Evolutionary conservation across 2,113 vertebrate genomes (phyloP), one percentile per base, ranked within the genome.

Genomic region (Motacilla alba): DNA sequence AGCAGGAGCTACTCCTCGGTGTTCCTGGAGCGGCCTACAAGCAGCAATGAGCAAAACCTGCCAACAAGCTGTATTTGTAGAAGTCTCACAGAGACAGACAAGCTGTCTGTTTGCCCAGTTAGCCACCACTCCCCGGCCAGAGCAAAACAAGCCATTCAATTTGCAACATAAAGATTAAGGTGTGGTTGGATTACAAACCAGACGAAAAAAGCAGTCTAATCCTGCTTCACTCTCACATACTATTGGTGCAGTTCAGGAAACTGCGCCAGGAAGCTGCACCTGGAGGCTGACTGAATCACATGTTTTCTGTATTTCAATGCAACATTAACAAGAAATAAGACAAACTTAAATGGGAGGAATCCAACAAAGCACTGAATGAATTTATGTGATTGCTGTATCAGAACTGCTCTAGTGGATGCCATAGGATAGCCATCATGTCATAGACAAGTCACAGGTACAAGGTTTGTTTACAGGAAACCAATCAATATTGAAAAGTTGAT

Each of bases 41-140:
- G 44, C 21, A 88, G 44, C 16, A 43, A 13, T 43, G 46, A 23
- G 22, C 37, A 93, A 50, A 86, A 73, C 16, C 16, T 28, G 18
- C 18, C 28, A 15, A 28, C 33, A 77, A 62, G 28, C 46, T 60
- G 27, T 52, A 44, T 31, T 68, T 41, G 37, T 26, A 60, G 23
- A 58, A 33, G 26, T 7, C 33, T 10, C 68, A 35, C 44, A 60
- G 52, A 60, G 35, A 74, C 24, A 70, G 17, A 69, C 26, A 41
- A 46, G 50, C 24, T 50, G 28, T 31, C 62, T 15, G 26, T 46
- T 60, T 0, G 0, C 37, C 21, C 50, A 15, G 1, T 16, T 13
- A 53, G 62, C 52, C 44, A 59, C 23, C 26, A 15, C 16, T 33
- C 58, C 72, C 53, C 14, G 9, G 33, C 49, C 72, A 60, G 33